Percentiles rank a stretch among this genome's conserved stretches.
Evolutionary conservation across 2,113 vertebrate species (phyloP).

Genomic region (Python bivittatus): DNA sequence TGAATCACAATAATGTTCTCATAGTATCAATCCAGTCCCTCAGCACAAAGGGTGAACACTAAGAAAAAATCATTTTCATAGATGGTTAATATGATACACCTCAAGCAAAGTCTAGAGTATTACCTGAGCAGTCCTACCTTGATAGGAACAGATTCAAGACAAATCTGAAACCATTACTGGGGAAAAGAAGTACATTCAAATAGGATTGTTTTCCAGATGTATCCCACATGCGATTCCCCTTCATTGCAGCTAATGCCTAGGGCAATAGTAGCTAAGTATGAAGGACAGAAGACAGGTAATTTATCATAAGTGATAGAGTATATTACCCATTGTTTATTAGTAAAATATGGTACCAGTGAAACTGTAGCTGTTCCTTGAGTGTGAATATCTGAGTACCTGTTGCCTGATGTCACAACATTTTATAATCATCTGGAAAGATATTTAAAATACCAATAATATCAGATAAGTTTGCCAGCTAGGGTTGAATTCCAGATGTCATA

Average conservation of each 20-base stretch:
- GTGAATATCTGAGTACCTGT: background rate
- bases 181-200: background rate
- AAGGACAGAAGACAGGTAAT: background rate
- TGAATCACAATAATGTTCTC: background rate
- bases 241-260: background rate
- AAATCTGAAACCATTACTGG: background rate
- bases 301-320: background rate
- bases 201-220: background rate
- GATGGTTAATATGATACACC: background rate
- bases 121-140: background rate
- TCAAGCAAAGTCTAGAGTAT: background rate
- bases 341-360: background rate
- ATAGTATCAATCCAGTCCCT: background rate
- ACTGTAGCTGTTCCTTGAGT: background rate
- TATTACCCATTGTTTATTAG: background rate
- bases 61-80: background rate
- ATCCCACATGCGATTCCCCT: background rate
- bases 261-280: too few relatives aligned
- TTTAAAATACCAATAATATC: background rate
- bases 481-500: background rate
- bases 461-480: background rate
- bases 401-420: background rate
- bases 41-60: background rate
- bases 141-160: background rate
- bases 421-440: background rate